A percentile compares a stretch with the other conserved stretches of the same genome.
phyloP scores from a whole-genome alignment of 2,888 invertebrate species.

The Calameuta pallipes region DNA sequence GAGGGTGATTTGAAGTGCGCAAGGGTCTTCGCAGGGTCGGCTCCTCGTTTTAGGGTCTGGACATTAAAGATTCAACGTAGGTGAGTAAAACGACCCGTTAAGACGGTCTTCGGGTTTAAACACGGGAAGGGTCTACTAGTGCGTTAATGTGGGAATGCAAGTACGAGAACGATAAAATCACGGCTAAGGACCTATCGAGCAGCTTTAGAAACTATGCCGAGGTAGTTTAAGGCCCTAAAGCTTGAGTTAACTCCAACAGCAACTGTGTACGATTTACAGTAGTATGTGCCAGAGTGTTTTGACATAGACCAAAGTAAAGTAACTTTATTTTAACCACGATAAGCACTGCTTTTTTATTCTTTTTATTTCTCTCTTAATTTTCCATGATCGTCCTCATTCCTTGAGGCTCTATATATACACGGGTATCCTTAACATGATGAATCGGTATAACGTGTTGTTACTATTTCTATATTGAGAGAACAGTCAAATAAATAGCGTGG shows the following conservation, averaged over 20 bases:
- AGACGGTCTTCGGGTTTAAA: constrained; percentile 2
- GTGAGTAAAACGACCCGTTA: constrained; percentile 15
- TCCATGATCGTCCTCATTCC: not conserved
- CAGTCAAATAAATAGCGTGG: not conserved
- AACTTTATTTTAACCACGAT: not conserved
- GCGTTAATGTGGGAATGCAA: constrained; percentile 2
- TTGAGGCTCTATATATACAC: not conserved
- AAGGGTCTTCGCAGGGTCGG: not conserved
- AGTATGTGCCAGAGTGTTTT: not conserved
- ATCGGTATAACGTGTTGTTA: not conserved
- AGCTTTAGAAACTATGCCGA: not conserved
- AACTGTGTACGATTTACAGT: not conserved
- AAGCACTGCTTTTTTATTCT: not conserved
- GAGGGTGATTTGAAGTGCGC: not conserved
- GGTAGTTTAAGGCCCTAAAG: not conserved
- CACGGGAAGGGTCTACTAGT: not conserved
- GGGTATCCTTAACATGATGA: no score
- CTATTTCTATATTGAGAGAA: not conserved
- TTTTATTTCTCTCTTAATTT: not conserved
- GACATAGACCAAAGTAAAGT: not conserved
- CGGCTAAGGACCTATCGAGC: not conserved
- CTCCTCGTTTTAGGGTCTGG: constrained; percentile 2
- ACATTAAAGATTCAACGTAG: constrained; percentile 38
- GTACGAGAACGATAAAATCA: constrained; percentile 1
- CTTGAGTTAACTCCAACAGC: not conserved